These are phyloP conservation scores for Ornithorhynchus anatinus DNA, from an alignment of 2,113 vertebrate species.

Conservation along the genomic window DNA sequence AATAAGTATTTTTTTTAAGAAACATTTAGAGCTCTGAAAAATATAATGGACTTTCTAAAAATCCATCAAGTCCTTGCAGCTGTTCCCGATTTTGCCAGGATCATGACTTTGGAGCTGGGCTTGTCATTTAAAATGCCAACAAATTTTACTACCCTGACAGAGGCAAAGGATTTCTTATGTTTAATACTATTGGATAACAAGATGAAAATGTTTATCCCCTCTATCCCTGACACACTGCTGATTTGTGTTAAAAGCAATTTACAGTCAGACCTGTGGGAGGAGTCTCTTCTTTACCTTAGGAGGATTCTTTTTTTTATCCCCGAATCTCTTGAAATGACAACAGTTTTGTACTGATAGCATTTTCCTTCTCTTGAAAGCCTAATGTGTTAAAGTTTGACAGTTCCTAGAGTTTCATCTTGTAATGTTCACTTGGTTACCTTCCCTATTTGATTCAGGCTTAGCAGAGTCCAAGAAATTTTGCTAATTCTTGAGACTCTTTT, in stretches of 20 bases:
- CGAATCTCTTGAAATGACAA: no score
- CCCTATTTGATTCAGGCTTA: no score
- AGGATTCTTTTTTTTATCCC: slow-evolving; percentile 2
- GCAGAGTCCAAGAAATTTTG: no score
- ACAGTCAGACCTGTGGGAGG: background rate
- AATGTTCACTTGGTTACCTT: no score
- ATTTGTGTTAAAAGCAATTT: background rate
- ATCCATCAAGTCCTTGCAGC: background rate
- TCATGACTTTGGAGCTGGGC: background rate
- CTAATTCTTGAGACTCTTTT: no score
- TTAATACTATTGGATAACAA: background rate
- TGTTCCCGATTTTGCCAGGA: background rate
- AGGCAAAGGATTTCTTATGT: background rate
- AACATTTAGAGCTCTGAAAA: slow-evolving; percentile 32
- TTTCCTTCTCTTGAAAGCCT: no score
- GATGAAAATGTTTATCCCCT: background rate
- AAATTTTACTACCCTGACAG: background rate
- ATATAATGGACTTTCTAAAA: slow-evolving; percentile 41
- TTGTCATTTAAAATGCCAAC: background rate
- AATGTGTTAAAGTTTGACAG: no score
- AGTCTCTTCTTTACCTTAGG: background rate
- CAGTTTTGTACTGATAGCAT: background rate
- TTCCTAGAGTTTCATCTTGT: no score
- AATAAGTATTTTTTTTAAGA: slow-evolving; percentile 16
- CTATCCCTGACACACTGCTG: background rate